Base-by-base conservation (phyloP, 2,888 invertebrate species). In the Zhuqinia jingwanae region DNA sequence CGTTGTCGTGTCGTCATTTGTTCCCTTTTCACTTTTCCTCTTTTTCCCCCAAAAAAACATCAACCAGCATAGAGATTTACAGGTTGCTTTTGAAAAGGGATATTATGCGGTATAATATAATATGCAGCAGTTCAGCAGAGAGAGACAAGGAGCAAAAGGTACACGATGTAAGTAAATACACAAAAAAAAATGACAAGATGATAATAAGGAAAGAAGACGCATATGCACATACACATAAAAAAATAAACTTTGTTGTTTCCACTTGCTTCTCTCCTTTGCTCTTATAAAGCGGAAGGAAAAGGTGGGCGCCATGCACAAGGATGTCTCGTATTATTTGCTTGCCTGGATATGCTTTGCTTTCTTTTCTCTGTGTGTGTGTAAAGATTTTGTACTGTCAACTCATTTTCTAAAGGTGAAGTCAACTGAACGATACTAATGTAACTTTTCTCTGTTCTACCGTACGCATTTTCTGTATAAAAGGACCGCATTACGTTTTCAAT, bases 391-490 rank as follows among this genome's bases (percentile, higher is more conserved):
- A n/a, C 11, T 22, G 68, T 65, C 73, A 60, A 27, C 56, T 58
- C 75, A 77, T 63, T 68, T 81, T 83, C 82, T 84, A 87, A 90
- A 90, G 91, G 90, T 91, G 91, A 90, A 91, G 89, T 89, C 86
- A 89, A 89, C 89, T 90, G 91, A 90, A 89, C 79, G 91, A 90
- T 89, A 89, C 88, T 90, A 89, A 87, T 87, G 86, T 85, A 82
- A 75, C 70, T 70, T 85, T 85, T 73, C 36, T 81, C 36, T 17
- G 60, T 56, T n/a, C n/a, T n/a, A n/a, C n/a, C n/a, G n/a, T n/a
- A n/a, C n/a, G n/a, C n/a, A n/a, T n/a, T n/a, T n/a, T n/a, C n/a
- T n/a, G n/a, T n/a, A n/a, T n/a, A n/a, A n/a, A n/a, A n/a, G n/a
- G n/a, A n/a, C n/a, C n/a, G n/a, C n/a, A n/a, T n/a, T n/a, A n/a